phyloP scores from a whole-genome alignment of 1,140 invertebrate species.

The Eumeta japonica region DNA sequence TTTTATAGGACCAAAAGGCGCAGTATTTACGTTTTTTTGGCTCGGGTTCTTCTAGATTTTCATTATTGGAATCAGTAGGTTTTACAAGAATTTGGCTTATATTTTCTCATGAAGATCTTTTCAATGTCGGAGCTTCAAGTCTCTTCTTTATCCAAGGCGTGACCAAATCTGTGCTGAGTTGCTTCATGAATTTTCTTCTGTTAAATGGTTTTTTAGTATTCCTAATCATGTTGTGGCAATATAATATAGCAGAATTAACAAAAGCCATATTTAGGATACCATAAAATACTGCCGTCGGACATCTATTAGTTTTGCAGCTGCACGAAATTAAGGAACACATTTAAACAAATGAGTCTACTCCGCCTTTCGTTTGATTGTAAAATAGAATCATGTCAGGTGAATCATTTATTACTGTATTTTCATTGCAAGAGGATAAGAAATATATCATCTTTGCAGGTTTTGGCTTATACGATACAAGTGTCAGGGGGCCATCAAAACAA shows the following conservation, averaged over 20 bases:
- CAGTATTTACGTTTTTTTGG: conserved; percentile 13
- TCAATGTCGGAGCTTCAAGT: conserved; percentile 10
- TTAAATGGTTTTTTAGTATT: conserved; percentile 13
- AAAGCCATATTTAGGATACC: conserved; percentile 15
- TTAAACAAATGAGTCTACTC: conserved; percentile 14
- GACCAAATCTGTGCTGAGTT: conserved; percentile 12
- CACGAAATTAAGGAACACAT: conserved; percentile 12
- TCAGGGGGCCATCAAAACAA: conserved; percentile 26
- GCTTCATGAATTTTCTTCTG: conserved; percentile 13
- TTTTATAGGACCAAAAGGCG: conserved; percentile 15
- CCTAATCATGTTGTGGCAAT: conserved; percentile 11
- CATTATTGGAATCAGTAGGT: not conserved
- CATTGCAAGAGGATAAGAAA: conserved; percentile 12
- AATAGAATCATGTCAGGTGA: conserved; percentile 9
- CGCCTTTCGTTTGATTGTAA: conserved; percentile 13
- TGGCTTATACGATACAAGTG: conserved; percentile 32
- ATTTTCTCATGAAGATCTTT: conserved; percentile 11
- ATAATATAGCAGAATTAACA: conserved; percentile 15
- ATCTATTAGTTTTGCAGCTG: conserved; percentile 13
- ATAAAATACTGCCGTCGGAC: conserved; percentile 13
- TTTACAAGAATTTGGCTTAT: conserved; percentile 7
- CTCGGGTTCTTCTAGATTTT: conserved; percentile 6
- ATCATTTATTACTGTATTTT: conserved; percentile 8
- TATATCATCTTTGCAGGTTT: conserved; percentile 23
- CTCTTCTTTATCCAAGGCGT: conserved; percentile 12